Evolutionary conservation across 2,888 invertebrate species (phyloP), one percentile per base, ranked within the genome.

Genomic region (Melanchra persicariae): DNA sequence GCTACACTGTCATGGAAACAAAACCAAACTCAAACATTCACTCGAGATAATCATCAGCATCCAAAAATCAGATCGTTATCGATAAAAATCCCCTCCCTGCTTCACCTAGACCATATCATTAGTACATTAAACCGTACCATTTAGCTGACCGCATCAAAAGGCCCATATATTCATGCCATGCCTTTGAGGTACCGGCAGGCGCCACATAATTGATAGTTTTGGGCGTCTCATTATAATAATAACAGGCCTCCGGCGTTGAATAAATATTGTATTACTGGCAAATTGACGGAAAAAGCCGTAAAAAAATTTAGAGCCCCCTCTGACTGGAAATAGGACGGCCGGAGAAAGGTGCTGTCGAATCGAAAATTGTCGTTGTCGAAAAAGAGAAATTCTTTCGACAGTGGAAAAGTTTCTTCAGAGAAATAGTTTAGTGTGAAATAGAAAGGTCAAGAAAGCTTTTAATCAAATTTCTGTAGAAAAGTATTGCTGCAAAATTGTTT

Each of bases 251-350:
- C 88, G 88, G 91, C 88, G 88, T 88, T 90, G 90, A 87, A 92
- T 93, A 93, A 95, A 95, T 94, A 95, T 94, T 93, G 91, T 92
- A 91, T 93, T 93, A 90, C 93, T 91, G 91, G 93, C 92, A 93
- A 93, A 94, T 94, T 93, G 92, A 92, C 91, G 91, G 91, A 91
- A 91, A 90, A 89, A 85, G 81, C 84, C 73, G 85, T 88, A 87
- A 80, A 90, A 91, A 92, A 90, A 89, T 15, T 82, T 87, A 72
- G 83, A 86, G 86, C 80, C 70, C 76, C 74, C 70, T 74, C 69
- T 43, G 69, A 61, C 70, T 75, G 45, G 60, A 69, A 78, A 80
- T 81, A 81, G 79, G 63, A 74, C 43, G 66, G 69, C n/a, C 54
- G 77, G 67, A 66, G 52, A 59, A 76, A 75, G 79, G 80, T 76